A percentile compares a stretch with the other conserved stretches of the same genome.
These are phyloP conservation scores for Cynopterus sphinx DNA, from an alignment of 2,797 vertebrate species.

Conservation along the genomic window DNA sequence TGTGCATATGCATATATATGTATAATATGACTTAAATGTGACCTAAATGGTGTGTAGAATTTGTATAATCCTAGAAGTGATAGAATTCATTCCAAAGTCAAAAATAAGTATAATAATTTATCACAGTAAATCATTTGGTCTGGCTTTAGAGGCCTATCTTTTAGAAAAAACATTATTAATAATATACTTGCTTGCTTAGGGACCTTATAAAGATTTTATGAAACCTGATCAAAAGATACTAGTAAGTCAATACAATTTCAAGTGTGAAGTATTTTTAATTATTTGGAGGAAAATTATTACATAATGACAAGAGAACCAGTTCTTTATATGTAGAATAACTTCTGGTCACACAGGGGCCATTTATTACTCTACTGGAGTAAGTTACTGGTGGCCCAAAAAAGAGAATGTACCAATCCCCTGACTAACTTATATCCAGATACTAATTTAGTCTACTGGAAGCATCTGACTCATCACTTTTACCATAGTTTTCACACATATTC, in stretches of 20 bases:
- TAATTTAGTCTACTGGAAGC: slow-evolving; percentile 32
- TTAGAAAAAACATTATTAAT: not conserved
- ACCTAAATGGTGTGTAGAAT: not conserved
- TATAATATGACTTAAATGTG: not conserved
- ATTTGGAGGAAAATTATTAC: slow-evolving; percentile 7
- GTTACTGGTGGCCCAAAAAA: not conserved
- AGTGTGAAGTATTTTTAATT: not conserved
- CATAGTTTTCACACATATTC: slow-evolving; percentile 33
- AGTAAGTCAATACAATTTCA: not conserved
- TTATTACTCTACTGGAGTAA: not conserved
- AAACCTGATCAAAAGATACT: slow-evolving; percentile 18
- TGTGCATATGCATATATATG: not conserved
- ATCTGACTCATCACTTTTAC: slow-evolving; percentile 29
- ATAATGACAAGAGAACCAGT: not conserved
- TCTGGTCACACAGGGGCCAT: not conserved
- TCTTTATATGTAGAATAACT: not conserved
- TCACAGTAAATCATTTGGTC: not conserved
- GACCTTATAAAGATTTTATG: slow-evolving; percentile 20
- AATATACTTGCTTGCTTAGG: not conserved
- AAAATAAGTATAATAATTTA: not conserved
- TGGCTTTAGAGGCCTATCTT: slow-evolving; percentile 7
- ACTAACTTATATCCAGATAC: not conserved
- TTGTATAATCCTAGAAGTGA: not conserved
- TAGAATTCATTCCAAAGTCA: not conserved
- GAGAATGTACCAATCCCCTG: not conserved